Percentiles rank a stretch among this genome's conserved stretches.
phyloP scores from a whole-genome alignment of 35 echinoderm and acorn worm species.

The Ophioderma brevispina region DNA sequence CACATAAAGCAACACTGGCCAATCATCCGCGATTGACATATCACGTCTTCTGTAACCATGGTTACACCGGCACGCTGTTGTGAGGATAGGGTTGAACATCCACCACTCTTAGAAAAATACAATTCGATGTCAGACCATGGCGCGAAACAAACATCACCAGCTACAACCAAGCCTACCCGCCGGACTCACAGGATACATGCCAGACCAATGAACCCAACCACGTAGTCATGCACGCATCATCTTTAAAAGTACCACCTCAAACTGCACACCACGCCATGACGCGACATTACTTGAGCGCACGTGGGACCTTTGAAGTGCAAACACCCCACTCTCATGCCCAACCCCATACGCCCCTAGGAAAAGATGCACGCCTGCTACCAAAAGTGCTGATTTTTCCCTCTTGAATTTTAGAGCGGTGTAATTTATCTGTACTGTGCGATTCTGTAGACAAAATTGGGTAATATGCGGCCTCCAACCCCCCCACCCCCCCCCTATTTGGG shows the following conservation, averaged over 20 bases:
- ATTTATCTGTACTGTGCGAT: neutral
- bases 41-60: neutral
- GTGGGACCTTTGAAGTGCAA: too few species aligned
- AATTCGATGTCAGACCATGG: too few species aligned
- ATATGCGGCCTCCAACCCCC: constrained; percentile 17
- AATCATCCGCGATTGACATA: too few species aligned
- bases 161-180: too few species aligned
- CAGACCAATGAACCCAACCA: neutral
- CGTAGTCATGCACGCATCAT: neutral
- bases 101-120: neutral
- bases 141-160: too few species aligned
- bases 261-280: neutral
- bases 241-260: neutral
- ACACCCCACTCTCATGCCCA: neutral
- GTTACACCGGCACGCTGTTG: neutral
- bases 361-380: neutral
- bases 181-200: too few species aligned
- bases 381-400: neutral
- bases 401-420: too few species aligned
- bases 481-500: constrained; percentile 28
- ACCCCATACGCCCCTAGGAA: neutral
- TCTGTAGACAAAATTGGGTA: neutral
- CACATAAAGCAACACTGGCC: too few species aligned
- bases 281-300: too few species aligned
- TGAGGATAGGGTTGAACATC: neutral